These are phyloP conservation scores for Rotaria socialis DNA, from an alignment of 2,888 invertebrate genomes.

Conservation along the genomic window DNA sequence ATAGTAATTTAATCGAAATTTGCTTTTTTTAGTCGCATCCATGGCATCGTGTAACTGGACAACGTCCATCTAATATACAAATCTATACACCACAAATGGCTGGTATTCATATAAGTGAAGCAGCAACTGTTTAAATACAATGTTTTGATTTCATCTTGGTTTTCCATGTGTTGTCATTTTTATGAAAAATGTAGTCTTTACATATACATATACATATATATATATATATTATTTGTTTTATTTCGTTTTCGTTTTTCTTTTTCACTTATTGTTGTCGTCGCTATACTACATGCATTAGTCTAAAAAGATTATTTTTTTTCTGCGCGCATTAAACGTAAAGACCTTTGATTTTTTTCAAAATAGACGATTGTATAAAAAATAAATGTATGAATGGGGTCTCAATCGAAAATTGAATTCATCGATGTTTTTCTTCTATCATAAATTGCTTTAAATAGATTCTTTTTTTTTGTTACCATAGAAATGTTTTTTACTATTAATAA, in stretches of 20 bases:
- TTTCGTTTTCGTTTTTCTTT: neutral
- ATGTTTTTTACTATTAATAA: no score
- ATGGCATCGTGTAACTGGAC: conserved; percentile 1
- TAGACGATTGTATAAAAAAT: conserved; percentile 7
- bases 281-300: conserved; percentile 17
- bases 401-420: neutral
- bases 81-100: conserved; percentile 4
- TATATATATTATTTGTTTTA: conserved; percentile 3
- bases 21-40: neutral
- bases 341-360: conserved; percentile 24
- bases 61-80: neutral
- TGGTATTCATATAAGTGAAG: conserved; percentile 36
- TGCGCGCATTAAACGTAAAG: neutral
- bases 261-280: conserved; percentile 1
- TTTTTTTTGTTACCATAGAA: no score
- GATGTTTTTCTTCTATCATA: neutral
- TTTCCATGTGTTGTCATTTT: neutral
- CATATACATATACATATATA: neutral
- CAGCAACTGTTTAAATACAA: neutral
- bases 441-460: neutral
- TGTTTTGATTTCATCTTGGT: neutral
- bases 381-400: no score
- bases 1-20: no score
- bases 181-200: neutral
- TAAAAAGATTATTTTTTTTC: neutral